These are phyloP conservation scores for Musca domestica DNA, from an alignment of 1,140 invertebrate species.

Conservation along the genomic window DNA sequence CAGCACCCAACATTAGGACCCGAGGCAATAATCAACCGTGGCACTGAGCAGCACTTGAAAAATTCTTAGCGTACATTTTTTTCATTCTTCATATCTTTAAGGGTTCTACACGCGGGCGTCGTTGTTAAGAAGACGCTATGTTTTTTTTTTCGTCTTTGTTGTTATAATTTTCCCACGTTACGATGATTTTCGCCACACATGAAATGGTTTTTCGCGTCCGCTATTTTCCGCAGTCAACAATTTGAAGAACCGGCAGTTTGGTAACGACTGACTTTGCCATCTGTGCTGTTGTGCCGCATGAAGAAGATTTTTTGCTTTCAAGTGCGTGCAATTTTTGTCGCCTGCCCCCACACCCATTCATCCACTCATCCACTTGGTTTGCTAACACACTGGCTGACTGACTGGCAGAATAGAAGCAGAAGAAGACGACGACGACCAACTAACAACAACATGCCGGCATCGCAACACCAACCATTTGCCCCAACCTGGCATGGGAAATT, in stretches of 20 bases:
- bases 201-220: background rate
- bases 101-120: too few relatives aligned
- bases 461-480: too few relatives aligned
- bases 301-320: conserved; percentile 3
- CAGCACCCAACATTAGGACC: too few relatives aligned
- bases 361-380: background rate
- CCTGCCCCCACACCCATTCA: background rate
- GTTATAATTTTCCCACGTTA: background rate
- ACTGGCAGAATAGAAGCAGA: too few relatives aligned
- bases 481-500: background rate
- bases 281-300: conserved; percentile 11
- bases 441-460: too few relatives aligned
- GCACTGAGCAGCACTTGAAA: too few relatives aligned
- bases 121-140: too few relatives aligned
- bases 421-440: too few relatives aligned
- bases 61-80: too few relatives aligned
- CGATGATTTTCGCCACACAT: background rate
- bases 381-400: too few relatives aligned
- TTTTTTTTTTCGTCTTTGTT: background rate
- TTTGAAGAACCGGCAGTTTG: conserved; percentile 19
- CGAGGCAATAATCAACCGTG: too few relatives aligned
- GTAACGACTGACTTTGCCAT: conserved; percentile 19
- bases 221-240: conserved; percentile 2
- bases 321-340: conserved; percentile 8
- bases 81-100: background rate